Conservation (phyloP, 1,140 invertebrate genomes). For the Halyomorpha halys region DNA sequence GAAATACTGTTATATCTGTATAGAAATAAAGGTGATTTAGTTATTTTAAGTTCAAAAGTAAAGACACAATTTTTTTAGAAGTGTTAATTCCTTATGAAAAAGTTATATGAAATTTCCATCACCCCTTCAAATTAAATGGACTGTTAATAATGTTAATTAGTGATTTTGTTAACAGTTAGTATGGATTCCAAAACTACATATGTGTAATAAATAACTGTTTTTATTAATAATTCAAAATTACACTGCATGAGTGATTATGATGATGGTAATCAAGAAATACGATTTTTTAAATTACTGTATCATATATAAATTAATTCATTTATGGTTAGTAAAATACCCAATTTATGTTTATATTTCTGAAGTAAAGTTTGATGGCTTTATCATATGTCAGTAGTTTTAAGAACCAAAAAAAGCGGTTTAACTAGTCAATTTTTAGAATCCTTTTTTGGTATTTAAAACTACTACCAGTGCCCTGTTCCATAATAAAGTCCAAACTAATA, state of each 20-base stretch:
- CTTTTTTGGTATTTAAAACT: no score
- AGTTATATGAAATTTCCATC: constrained; percentile 9
- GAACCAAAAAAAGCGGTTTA: no score
- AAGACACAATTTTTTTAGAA: not conserved
- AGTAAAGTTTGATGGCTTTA: no score
- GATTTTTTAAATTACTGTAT: no score
- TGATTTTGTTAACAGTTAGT: not conserved
- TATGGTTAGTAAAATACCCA: no score
- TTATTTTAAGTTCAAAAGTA: not conserved
- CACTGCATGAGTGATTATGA: not conserved
- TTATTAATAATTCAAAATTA: not conserved
- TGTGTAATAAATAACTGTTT: not conserved
- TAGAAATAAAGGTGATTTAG: not conserved
- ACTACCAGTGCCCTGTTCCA: no score
- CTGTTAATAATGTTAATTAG: not conserved
- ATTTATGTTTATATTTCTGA: no score
- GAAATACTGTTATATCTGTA: constrained; percentile 2
- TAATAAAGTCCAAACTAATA: no score
- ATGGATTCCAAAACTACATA: not conserved
- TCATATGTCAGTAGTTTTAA: no score
- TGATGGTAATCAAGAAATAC: no score
- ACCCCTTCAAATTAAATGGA: constrained; percentile 1
- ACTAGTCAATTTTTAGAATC: no score
- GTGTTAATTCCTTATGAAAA: constrained; percentile 3
- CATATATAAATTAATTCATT: no score